Base-by-base conservation (phyloP, 2,888 invertebrate species). In the Brachyptera risi region DNA sequence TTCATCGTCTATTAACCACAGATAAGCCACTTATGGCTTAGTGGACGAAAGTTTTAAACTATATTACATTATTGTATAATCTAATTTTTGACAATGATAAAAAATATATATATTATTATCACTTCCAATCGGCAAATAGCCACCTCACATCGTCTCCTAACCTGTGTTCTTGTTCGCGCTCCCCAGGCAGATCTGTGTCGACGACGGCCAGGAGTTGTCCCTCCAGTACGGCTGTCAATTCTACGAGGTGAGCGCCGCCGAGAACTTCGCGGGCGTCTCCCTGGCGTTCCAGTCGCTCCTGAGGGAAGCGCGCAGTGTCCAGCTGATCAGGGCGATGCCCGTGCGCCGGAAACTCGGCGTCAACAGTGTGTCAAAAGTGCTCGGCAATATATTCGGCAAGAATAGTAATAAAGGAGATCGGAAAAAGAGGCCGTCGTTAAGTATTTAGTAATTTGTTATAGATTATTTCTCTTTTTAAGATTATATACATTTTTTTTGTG, bases 161-260 rank as follows among this genome's bases (percentile, higher is more conserved):
- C n/a, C n/a, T n/a, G n/a, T n/a, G n/a, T n/a, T n/a, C n/a, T n/a
- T n/a, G n/a, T n/a, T n/a, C n/a, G n/a, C n/a, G n/a, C n/a, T 69
- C 75, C 78, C 56, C 75, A 88, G 88, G 73, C 84, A 84, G 76
- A 85, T 90, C 57, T 86, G 86, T 70, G 88, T 89, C 40, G 88
- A 89, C 72, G 89, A 88, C 70, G 90, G 89, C 40, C 89, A 90
- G 69, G 89, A 89, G 73, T 72, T 89, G 66, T 89, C 90, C 13
- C 75, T 89, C 68, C 83, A 86, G 65, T 89, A 83, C 73, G 87
- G 88, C 42, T 90, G 90, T 70, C 90, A 90, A 75, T 91, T 90
- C 76, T 89, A 90, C 76, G 91, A 91, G 76, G 88, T 90, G 61
- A 89, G 89, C 60, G 90, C 90, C 11, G 90, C 91, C 31, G 90